Percentiles rank a stretch among this genome's conserved stretches.
Evolutionary conservation across 2,113 vertebrate genomes (phyloP).

Genomic region (Madoqua kirkii): DNA sequence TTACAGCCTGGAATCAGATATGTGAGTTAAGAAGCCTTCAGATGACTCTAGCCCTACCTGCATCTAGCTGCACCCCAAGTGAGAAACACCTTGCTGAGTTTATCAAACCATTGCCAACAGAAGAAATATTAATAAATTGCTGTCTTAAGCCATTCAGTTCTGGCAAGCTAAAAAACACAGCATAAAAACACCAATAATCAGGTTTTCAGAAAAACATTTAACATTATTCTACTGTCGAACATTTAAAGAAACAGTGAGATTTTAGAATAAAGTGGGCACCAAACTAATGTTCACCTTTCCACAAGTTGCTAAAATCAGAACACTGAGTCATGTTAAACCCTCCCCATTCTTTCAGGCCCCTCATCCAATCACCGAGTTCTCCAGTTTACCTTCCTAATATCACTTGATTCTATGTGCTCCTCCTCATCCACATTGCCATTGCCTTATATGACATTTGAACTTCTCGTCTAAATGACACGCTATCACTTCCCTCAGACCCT

Average conservation of each 20-base stretch:
- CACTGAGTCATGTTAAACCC: background rate
- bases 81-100: background rate
- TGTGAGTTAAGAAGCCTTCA: background rate
- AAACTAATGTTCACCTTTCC: background rate
- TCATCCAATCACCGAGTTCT: background rate
- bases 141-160: background rate
- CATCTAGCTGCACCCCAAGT: background rate
- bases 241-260: background rate
- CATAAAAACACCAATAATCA: background rate
- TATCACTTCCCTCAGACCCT: background rate
- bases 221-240: background rate
- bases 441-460: background rate
- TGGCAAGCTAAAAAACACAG: background rate
- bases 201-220: background rate
- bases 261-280: background rate
- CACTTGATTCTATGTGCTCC: background rate
- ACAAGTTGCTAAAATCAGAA: slow-evolving; percentile 21
- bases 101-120: background rate
- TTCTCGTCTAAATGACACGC: background rate
- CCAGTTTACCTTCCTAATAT: background rate
- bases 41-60: background rate
- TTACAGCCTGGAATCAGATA: background rate
- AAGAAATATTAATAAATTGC: background rate
- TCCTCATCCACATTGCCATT: background rate
- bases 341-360: background rate